Evolutionary conservation across 2,113 vertebrate species (phyloP), one percentile per base, ranked within the genome.

Genomic region (Orientallactaga bullata): DNA sequence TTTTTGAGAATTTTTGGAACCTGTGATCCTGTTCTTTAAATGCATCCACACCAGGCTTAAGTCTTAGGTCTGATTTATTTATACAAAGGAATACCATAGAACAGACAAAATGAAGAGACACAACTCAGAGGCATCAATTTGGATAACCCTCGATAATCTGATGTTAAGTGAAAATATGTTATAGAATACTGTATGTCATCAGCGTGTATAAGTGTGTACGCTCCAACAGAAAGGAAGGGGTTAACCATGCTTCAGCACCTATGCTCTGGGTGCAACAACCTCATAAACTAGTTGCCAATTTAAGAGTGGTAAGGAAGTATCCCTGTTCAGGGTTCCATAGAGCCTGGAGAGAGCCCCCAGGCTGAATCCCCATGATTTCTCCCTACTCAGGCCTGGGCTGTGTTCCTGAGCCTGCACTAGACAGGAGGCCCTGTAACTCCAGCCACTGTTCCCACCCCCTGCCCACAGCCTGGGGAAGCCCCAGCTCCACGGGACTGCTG

Each of bases 361-460:
- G 11, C 32, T 2, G 1, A 63, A 51, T 28, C 71, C 30, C 21
- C 2, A 23, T 11, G 13, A 60, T 35, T 30, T 80, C 88, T 65
- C 63, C 47, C 77, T 47, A 51, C 37, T 88, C 55, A 5, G 90
- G 42, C 61, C 76, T 1, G 42, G 80, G 65, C 47, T 4, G 4
- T 0, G 51, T 85, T 82, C 35, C 85, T 58, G 35, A 61, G 83
- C 61, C 0, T 55, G 77, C 13, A 3, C 72, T 16, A 20, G 92
- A 60, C 94, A 80, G 63, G 73, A 92, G 78, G 93, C 95, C 86
- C 51, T 92, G 94, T 85, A 94, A 95, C 73, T 95, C 73, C 91
- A 97, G 87, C 94, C 11, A 0, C 88, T n/a, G 83, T 80, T 47
- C 79, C 93, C 42, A 13, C 90, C 72, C 83, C 68, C 47, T 65